A percentile compares a stretch with the other conserved stretches of the same genome.
These are phyloP conservation scores for Oligia latruncula DNA, from an alignment of 2,888 invertebrate species.

Conservation along the genomic window DNA sequence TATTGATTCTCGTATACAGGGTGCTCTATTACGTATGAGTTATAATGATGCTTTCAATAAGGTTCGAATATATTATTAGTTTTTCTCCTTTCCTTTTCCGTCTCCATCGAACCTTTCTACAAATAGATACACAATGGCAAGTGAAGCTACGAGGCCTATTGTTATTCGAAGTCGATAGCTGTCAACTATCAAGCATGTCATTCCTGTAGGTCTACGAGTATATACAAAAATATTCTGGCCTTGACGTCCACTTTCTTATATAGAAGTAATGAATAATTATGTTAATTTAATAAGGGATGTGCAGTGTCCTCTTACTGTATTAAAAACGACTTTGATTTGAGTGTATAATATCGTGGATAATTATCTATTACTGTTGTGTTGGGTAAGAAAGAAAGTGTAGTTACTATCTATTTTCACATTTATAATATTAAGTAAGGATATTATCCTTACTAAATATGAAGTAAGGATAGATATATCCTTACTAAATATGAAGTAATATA, in stretches of 20 bases:
- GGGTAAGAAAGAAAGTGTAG: slow-evolving; percentile 4
- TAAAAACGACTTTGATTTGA: background rate
- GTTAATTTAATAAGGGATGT: slow-evolving; percentile 20
- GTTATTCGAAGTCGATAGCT: slow-evolving; percentile 35
- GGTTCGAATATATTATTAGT: background rate
- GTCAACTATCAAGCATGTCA: slow-evolving; percentile 30
- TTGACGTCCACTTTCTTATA: slow-evolving; percentile 43
- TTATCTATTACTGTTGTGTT: background rate
- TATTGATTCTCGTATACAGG: background rate
- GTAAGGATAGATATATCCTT: too few relatives aligned
- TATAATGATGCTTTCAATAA: background rate
- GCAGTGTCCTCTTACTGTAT: background rate
- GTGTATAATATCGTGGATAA: too few relatives aligned
- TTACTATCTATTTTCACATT: background rate
- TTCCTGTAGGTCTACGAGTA: slow-evolving; percentile 29
- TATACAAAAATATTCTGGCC: slow-evolving; percentile 26
- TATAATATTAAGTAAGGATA: background rate
- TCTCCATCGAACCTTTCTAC: background rate
- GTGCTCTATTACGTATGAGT: background rate
- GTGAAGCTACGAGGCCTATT: slow-evolving; percentile 28
- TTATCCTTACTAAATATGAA: background rate
- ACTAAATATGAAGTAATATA: too few relatives aligned
- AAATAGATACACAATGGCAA: background rate
- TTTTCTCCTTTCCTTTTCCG: background rate
- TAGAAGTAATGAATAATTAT: slow-evolving; percentile 47